These are phyloP conservation scores for Macrosteles quadrilineatus DNA, from an alignment of 1,140 invertebrate genomes.

Conservation along the genomic window DNA sequence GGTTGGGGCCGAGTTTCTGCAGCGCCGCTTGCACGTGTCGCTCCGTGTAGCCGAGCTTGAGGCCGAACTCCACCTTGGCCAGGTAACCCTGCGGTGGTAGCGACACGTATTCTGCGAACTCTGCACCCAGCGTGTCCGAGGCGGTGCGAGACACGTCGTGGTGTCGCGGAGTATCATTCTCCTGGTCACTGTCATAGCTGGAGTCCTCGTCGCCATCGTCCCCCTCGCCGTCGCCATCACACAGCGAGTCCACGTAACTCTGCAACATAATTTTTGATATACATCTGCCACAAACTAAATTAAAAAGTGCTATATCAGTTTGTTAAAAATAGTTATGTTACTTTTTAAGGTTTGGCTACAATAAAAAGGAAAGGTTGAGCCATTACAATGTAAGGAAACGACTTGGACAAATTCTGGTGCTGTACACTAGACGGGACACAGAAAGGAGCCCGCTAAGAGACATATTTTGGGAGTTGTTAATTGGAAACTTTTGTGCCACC, in stretches of 20 bases:
- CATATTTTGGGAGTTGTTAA: too few species aligned
- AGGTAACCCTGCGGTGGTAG: slow-evolving; percentile 53
- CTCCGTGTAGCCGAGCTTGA: slow-evolving; percentile 92
- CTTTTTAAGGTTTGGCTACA: too few species aligned
- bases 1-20: slow-evolving; percentile 77
- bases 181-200: slow-evolving; percentile 85
- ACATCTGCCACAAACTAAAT: too few species aligned
- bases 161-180: slow-evolving; percentile 61
- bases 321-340: too few species aligned
- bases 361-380: too few species aligned
- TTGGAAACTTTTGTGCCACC: too few species aligned
- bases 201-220: slow-evolving; percentile 68
- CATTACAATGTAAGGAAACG: too few species aligned
- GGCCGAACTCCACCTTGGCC: slow-evolving; percentile 71
- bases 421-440: too few species aligned
- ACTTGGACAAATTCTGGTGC: too few species aligned
- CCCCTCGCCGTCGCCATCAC: slow-evolving; percentile 44
- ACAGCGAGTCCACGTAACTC: slow-evolving; percentile 40
- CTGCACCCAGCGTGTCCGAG: slow-evolving; percentile 79
- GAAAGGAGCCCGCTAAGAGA: too few species aligned
- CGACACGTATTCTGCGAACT: slow-evolving; percentile 75
- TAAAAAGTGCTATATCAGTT: too few species aligned
- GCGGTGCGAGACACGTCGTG: slow-evolving; percentile 76
- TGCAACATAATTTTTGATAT: slow-evolving; percentile 32
- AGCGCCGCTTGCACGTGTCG: slow-evolving; percentile 79